A percentile compares a stretch with the other conserved stretches of the same genome.
These are phyloP conservation scores for Brachypteracias leptosomus DNA, from an alignment of 2,113 vertebrate species.

Conservation along the genomic window DNA sequence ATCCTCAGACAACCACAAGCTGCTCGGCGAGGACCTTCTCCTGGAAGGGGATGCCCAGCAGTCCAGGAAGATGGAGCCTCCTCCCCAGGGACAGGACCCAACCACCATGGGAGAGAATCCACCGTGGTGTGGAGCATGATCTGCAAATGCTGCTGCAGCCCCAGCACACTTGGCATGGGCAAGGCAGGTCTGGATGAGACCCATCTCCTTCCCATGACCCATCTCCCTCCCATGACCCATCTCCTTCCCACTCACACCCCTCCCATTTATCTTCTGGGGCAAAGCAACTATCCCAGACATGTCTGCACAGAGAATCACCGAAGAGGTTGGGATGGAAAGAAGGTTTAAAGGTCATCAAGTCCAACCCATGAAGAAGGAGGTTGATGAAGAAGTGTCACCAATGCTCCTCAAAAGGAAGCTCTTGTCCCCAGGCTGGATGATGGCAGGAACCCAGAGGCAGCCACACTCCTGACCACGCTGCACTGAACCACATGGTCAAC, in stretches of 20 bases:
- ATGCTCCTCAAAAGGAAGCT: not conserved
- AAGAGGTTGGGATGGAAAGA: not conserved
- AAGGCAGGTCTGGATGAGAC: not conserved
- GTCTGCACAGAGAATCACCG: not conserved
- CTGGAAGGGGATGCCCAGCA: not conserved
- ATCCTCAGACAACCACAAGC: not conserved
- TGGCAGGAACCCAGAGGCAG: not conserved
- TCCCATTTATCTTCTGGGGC: not conserved
- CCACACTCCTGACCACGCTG: not conserved
- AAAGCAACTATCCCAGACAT: not conserved
- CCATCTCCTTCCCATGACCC: too few relatives aligned
- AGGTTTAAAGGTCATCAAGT: not conserved
- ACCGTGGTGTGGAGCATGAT: accelerated
- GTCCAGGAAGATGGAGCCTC: accelerated
- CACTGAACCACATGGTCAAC: accelerated
- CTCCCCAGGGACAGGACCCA: not conserved
- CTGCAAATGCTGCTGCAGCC: accelerated
- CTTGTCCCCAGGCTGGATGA: not conserved
- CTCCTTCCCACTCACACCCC: not conserved
- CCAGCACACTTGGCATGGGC: accelerated
- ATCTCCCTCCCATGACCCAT: too few relatives aligned
- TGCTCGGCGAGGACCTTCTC: not conserved
- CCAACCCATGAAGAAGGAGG: not conserved
- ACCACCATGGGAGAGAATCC: accelerated
- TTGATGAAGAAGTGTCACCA: not conserved